Percentiles rank a stretch among this genome's conserved stretches.
Evolutionary conservation across 2,888 invertebrate species (phyloP).

Genomic region (Beris chalybata): DNA sequence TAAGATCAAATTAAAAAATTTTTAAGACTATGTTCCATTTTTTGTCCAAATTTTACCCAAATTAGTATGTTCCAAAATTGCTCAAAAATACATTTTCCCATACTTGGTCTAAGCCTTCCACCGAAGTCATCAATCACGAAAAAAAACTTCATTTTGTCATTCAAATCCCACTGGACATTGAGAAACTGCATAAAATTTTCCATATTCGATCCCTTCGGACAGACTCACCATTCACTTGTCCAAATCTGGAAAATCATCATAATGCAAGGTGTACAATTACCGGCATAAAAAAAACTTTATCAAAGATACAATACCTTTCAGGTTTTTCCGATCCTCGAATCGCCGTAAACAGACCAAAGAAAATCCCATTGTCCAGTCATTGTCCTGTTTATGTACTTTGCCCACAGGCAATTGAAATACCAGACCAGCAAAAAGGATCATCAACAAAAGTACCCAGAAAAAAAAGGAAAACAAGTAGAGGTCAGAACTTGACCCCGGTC

Average conservation of each 20-base stretch:
- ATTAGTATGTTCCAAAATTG: too few relatives aligned
- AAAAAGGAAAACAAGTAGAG: not conserved
- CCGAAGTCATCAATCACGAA: too few relatives aligned
- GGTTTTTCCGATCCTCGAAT: not conserved
- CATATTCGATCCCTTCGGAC: too few relatives aligned
- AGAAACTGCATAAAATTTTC: too few relatives aligned
- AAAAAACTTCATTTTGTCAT: too few relatives aligned
- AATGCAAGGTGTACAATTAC: slow-evolving; percentile 35
- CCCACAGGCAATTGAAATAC: slow-evolving; percentile 23
- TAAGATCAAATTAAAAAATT: too few relatives aligned
- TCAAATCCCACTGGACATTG: too few relatives aligned
- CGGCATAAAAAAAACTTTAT: slow-evolving; percentile 8
- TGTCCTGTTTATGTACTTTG: slow-evolving; percentile 30
- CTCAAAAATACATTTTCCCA: too few relatives aligned
- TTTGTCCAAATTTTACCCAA: too few relatives aligned
- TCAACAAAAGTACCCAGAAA: too few relatives aligned
- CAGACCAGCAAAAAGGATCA: not conserved
- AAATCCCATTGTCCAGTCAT: slow-evolving; percentile 38
- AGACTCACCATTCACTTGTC: slow-evolving; percentile 27
- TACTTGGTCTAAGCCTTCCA: too few relatives aligned
- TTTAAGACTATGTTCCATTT: too few relatives aligned
- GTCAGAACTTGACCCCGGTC: slow-evolving; percentile 29
- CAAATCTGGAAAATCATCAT: slow-evolving; percentile 24
- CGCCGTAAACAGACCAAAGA: slow-evolving; percentile 33
- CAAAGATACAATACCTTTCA: slow-evolving; percentile 9